Conservation (phyloP, 2,888 invertebrate species). For the Drosophila meridionalis region DNA sequence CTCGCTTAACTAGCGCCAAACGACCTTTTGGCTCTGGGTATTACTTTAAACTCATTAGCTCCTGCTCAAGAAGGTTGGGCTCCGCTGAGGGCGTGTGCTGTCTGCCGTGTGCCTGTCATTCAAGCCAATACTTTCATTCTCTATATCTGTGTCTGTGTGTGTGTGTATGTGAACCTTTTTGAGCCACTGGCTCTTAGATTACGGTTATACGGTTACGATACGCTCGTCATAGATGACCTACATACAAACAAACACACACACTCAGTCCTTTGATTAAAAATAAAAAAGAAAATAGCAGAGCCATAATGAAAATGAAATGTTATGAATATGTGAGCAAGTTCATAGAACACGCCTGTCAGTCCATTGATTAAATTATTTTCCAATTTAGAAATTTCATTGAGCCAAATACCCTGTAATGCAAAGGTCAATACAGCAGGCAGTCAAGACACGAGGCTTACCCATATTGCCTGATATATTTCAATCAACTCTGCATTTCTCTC, state of each 20-base stretch:
- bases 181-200: slow-evolving; percentile 49
- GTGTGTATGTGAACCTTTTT: slow-evolving; percentile 50
- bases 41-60: slow-evolving; percentile 3
- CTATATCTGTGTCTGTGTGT: slow-evolving; percentile 22
- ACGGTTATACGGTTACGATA: slow-evolving; percentile 50
- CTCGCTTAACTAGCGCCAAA: slow-evolving; percentile 1
- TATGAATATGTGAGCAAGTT: slow-evolving; percentile 42
- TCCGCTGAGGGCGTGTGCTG: slow-evolving; percentile 29
- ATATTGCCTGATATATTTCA: neutral
- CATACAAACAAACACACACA: slow-evolving; percentile 31
- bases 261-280: slow-evolving; percentile 68
- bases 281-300: slow-evolving; percentile 33
- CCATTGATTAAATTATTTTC: slow-evolving; percentile 70
- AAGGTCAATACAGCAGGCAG: neutral
- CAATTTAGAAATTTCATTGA: slow-evolving; percentile 47
- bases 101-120: slow-evolving; percentile 29
- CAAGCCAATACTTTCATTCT: slow-evolving; percentile 14
- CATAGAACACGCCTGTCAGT: slow-evolving; percentile 22
- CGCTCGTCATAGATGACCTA: slow-evolving; percentile 72
- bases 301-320: slow-evolving; percentile 31
- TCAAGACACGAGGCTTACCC: neutral
- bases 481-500: neutral
- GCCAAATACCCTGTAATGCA: slow-evolving; percentile 23
- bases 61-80: slow-evolving; percentile 22
- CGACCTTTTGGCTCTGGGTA: slow-evolving; percentile 1